phyloP scores from a whole-genome alignment of 2,888 invertebrate species.

The Meiosimyza decipiens region DNA sequence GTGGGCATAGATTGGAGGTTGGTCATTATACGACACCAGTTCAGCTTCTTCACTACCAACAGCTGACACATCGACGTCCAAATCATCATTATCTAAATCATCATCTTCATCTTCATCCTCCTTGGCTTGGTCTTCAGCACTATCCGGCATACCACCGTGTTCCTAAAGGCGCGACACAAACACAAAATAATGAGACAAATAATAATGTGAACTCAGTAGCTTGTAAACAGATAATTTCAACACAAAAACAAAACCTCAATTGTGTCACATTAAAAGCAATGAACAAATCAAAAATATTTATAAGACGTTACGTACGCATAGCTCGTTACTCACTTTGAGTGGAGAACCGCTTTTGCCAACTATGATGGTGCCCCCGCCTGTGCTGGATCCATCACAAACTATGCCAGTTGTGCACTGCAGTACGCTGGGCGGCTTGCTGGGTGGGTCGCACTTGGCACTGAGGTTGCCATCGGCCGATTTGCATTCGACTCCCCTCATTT shows the following conservation, averaged over 20 bases:
- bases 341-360: constrained; percentile 54
- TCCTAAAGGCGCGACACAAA: constrained; percentile 37
- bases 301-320: neutral
- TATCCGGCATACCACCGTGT: constrained; percentile 10
- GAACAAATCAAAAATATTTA: constrained; percentile 7
- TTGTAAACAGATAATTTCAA: no score
- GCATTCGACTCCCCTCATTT: constrained; percentile 85
- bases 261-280: constrained; percentile 27
- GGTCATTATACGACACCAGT: constrained; percentile 62
- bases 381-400: constrained; percentile 71
- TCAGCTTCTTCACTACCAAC: constrained; percentile 57
- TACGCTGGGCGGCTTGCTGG: constrained; percentile 75
- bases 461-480: constrained; percentile 71
- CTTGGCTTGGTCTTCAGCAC: constrained; percentile 51
- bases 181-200: neutral
- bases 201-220: no score
- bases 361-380: constrained; percentile 58
- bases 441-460: constrained; percentile 74
- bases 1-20: constrained; percentile 60
- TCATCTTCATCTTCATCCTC: constrained; percentile 56
- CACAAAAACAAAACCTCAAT: neutral
- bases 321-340: constrained; percentile 45
- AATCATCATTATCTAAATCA: constrained; percentile 59
- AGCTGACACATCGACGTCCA: constrained; percentile 50
- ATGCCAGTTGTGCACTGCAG: constrained; percentile 81